These are phyloP conservation scores for Sebastes iracundus DNA, from an alignment of 2,797 vertebrate species.

Conservation along the genomic window DNA sequence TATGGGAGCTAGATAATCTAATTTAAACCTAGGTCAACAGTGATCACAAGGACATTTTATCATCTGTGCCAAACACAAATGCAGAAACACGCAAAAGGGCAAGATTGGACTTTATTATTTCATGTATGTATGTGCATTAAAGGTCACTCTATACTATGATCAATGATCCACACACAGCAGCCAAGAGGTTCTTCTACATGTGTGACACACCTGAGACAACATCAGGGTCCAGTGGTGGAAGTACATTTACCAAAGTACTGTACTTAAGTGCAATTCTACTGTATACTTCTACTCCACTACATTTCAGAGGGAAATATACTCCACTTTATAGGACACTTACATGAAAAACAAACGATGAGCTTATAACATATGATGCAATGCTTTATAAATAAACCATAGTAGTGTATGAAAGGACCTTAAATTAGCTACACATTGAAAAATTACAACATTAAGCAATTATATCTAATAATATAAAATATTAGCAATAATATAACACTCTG, in stretches of 20 bases:
- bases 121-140: neutral
- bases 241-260: neutral
- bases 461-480: neutral
- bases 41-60: constrained; percentile 55
- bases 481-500: neutral
- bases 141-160: neutral
- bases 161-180: neutral
- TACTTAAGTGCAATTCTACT: neutral
- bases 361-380: neutral
- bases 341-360: neutral
- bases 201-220: neutral
- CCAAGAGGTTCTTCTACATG: neutral
- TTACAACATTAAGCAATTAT: neutral
- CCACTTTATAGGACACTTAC: neutral
- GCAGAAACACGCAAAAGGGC: neutral
- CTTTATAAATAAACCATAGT: neutral
- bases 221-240: neutral
- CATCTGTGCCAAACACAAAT: neutral
- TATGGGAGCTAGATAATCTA: constrained; percentile 72
- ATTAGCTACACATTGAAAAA: neutral
- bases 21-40: constrained; percentile 56
- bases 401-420: neutral
- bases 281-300: neutral
- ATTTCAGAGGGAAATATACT: neutral
- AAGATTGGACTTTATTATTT: neutral